Evolutionary conservation across 2,797 vertebrate genomes (phyloP), one percentile per base, ranked within the genome.

Genomic region (Synanceia verrucosa): DNA sequence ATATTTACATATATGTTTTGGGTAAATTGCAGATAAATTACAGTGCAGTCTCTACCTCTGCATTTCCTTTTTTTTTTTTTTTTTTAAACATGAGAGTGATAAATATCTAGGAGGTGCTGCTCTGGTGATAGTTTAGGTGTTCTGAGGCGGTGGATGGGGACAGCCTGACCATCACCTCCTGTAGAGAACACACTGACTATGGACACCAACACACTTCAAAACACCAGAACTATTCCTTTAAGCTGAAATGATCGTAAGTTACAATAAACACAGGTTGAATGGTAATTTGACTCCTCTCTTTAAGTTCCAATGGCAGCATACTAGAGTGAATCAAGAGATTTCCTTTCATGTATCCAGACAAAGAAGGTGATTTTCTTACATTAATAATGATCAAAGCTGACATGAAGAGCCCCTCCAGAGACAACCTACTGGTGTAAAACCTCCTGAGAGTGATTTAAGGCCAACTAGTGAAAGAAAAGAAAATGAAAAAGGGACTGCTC

Each of bases 401-500:
- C 52, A 71, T 55, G 21, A 66, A 51, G 56, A 59, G 14, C 29
- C 48, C 57, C 70, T 63, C 65, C 43, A 52, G 41, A 68, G 70
- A 79, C 57, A 52, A 79, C 76, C 61, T 36, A 79, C 65, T 64
- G 78, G 85, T 86, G 86, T 53, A 71, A 84, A 85, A 91, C 87
- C 91, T 89, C 90, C 91, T 92, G 92, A 93, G 92, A 87, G 84
- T 81, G 84, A 88, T 87, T 92, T 93, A 94, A 94, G 93, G 93
- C 92, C 91, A 85, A 74, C 91, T 75, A 89, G 92, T 92, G 92
- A 92, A 89, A 72, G 55, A 70, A 68, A 79, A 51, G 10, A 39
- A 53, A 33, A 61, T n/a, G 14, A 61, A 52, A 46, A 18, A 33
- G 18, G 34, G 31, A 28, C 64, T 53, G 65, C 70, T 81, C 63